Conservation (phyloP, 2,797 vertebrate genomes). For the Tiaroga cobitis region DNA sequence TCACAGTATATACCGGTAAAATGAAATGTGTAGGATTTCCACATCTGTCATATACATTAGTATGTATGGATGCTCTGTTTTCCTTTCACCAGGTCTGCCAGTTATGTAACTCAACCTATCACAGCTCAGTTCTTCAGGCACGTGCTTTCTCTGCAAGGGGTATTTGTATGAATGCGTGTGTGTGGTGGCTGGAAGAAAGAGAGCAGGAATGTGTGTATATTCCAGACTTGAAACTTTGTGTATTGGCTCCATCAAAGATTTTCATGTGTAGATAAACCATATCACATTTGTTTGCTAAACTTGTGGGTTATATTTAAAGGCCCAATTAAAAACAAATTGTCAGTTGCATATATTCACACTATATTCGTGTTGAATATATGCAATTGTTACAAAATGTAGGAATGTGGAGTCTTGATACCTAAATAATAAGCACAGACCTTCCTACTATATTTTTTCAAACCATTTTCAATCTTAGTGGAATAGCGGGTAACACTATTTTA, state of each 20-base stretch:
- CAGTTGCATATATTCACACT: not conserved
- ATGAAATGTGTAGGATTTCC: not conserved
- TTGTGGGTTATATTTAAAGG: not conserved
- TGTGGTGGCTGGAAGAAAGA: not conserved
- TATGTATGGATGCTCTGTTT: not conserved
- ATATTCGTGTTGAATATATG: not conserved
- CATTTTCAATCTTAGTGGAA: not conserved
- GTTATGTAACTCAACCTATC: slow-evolving; percentile 41
- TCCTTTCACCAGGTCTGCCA: not conserved
- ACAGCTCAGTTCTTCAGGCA: not conserved
- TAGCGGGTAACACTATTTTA: not conserved
- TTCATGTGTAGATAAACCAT: not conserved
- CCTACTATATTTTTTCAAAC: not conserved
- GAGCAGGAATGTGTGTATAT: not conserved
- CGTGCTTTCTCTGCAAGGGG: slow-evolving; percentile 11
- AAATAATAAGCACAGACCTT: not conserved
- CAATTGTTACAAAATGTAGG: too few relatives aligned
- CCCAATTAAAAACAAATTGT: not conserved
- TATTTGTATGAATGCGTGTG: not conserved
- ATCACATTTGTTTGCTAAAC: not conserved
- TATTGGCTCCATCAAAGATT: not conserved
- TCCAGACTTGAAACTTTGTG: not conserved
- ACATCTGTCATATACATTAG: not conserved
- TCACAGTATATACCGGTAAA: not conserved
- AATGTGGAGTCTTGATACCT: too few relatives aligned